Conservation (phyloP, 2,797 vertebrate species). For the Enteromius radiatus region DNA sequence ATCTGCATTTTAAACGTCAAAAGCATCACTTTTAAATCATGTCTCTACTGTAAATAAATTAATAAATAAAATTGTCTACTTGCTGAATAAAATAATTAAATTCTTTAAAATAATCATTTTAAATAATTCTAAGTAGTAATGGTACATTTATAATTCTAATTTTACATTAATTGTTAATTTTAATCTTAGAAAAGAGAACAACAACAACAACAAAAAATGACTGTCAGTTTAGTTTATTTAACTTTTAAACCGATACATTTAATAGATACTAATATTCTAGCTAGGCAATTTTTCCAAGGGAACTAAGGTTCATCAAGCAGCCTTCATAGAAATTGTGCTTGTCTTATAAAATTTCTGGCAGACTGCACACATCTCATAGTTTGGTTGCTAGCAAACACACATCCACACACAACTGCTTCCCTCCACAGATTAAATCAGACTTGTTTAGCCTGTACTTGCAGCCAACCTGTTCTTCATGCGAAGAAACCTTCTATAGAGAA, state of each 20-base stretch:
- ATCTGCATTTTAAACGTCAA: background rate
- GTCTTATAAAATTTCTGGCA: background rate
- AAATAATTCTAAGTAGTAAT: background rate
- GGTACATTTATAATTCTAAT: too few species aligned
- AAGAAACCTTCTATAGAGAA: background rate
- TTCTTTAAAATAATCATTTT: background rate
- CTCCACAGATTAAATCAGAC: background rate
- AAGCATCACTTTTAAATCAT: background rate
- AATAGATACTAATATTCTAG: background rate
- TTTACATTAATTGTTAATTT: too few species aligned
- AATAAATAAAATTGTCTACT: too few species aligned
- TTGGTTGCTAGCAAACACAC: conserved; percentile 19
- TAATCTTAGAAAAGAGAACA: background rate
- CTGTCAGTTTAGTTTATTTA: background rate
- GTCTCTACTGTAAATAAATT: too few species aligned
- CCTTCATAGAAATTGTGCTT: background rate
- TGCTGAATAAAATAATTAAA: background rate
- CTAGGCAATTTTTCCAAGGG: background rate
- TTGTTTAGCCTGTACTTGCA: background rate
- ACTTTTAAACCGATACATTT: background rate
- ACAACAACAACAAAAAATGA: background rate
- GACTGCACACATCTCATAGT: background rate
- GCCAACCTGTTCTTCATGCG: background rate
- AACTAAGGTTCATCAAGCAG: background rate
- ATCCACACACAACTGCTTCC: background rate